Evolutionary conservation across 2,113 vertebrate genomes (phyloP), one percentile per base, ranked within the genome.

Genomic region (Epinephelus cyanopodus): DNA sequence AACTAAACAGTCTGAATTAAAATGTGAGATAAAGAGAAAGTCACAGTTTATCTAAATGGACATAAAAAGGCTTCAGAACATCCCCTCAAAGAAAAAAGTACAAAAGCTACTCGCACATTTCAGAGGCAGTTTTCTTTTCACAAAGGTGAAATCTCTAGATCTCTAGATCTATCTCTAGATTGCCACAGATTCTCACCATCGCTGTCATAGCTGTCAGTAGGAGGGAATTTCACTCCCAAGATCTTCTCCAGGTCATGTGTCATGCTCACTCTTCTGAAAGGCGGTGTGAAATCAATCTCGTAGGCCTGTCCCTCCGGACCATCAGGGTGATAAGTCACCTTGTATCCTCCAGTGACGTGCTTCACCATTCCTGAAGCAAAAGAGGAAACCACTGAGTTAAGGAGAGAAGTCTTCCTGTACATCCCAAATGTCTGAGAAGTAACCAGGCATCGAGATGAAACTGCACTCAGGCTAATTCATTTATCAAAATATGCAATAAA

Each of bases 211-310:
- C 92, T 93, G 62, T 96, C 95, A 12, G 96, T 58, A 19, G 96
- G 70, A 19, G 98, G 98, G 82, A 99, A 96, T 82, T 96, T 97
- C 52, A 97, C 92, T 9, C 97, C 97, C 83, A 99, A 72, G 6
- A 92, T 90, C 87, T 97, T 98, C 92, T 98, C 97, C 78, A 99
- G 95, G 71, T 99, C 98, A 25, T 94, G 84, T 3, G 97, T 96
- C 98, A 99, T 97, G 91, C 90, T 97, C 82, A 99, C 93, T 89
- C 96, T 95, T 69, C 84, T 96, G 93, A 99, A 99, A 0, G 98
- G 98, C n/a, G 97, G 98, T 0, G 97, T 99, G 93, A 99, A 99
- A 90, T 99, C 98, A 33, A 99, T 95, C 89, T 99, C 97, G 1
- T 77, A 94, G 76, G 95, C 94, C 78, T 95, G 87, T 53, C 98